Conservation (phyloP, 2,797 vertebrate species). For the Sylvia borin region DNA sequence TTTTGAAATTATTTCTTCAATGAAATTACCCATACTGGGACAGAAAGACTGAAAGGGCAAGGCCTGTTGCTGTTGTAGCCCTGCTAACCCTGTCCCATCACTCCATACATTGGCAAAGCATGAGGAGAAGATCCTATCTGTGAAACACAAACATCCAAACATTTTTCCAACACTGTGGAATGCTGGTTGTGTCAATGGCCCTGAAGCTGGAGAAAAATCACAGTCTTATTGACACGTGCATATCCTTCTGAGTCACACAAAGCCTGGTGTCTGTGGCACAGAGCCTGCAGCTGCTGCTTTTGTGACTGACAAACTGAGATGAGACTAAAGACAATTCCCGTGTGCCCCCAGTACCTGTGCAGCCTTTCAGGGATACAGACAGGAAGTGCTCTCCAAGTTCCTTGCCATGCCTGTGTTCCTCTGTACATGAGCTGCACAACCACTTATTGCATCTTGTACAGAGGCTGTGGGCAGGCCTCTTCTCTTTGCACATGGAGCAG, state of each 20-base stretch:
- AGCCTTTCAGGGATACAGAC: slow-evolving; percentile 64
- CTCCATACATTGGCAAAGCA: not conserved
- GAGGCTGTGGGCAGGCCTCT: slow-evolving; percentile 79
- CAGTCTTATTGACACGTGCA: accelerated
- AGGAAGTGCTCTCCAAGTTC: slow-evolving; percentile 58
- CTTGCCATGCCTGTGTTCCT: slow-evolving; percentile 73
- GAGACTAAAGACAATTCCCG: not conserved
- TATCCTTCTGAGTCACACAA: not conserved
- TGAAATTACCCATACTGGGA: not conserved
- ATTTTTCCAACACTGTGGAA: not conserved
- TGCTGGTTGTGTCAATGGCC: not conserved
- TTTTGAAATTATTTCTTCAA: not conserved
- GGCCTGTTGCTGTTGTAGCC: not conserved
- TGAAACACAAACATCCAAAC: not conserved
- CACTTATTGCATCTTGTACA: slow-evolving; percentile 82
- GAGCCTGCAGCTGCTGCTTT: not conserved
- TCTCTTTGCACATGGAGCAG: slow-evolving; percentile 79
- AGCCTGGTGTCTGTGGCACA: not conserved
- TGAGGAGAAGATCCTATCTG: accelerated
- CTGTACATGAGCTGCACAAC: slow-evolving; percentile 81
- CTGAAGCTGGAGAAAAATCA: not conserved
- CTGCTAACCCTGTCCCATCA: not conserved
- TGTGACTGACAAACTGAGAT: accelerated
- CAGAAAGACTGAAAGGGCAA: not conserved
- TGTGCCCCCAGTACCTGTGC: slow-evolving; percentile 64